Evolutionary conservation across 1,140 invertebrate genomes (phyloP), one percentile per base, ranked within the genome.

Genomic region (Anastatus disparis): DNA sequence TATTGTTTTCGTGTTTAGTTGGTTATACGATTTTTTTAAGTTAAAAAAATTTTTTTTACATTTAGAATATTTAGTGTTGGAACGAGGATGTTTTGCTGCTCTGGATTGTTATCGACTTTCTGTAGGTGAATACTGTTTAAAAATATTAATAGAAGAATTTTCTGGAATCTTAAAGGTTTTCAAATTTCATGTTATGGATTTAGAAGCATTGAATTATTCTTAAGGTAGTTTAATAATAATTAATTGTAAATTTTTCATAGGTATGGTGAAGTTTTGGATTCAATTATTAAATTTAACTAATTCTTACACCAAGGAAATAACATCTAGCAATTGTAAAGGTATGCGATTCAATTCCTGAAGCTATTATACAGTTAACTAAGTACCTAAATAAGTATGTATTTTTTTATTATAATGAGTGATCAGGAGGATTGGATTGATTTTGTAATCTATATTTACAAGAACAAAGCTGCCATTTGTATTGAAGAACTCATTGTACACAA

Each of bases 351-450:
- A 93, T 90, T 66, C 71, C 87, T 22, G 96, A 99, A 81, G 97
- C 97, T 17, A 97, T 99, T 40, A 95, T 94, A 81, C 94, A 97
- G 82, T 87, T 99, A 13, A 94, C 93, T 61, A 95, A 98, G 74
- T 99, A 99, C 89, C 89, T 99, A 35, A 96, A 97, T 88, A 94
- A 92, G 95, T 97, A 86, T 86, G 35, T 63, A 27, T 8, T 50
- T 48, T 24, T 20, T 20, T 78, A 98, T 96, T 80, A 99, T 98
- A 86, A 97, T 98, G 94, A 96, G 95, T 56, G 98, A 99, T 86
- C 93, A 95, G 86, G 98, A 99, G 87, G 97, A 93, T 3, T 99
- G 98, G 98, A 97, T 80, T 97, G 99, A 84, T 86, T 99, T 38
- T 94, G 94, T 81, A 95, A 97, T 81, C 83, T 99, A 17, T 99